phyloP scores from a whole-genome alignment of 1,140 invertebrate species.

The Chelonus insularis region DNA sequence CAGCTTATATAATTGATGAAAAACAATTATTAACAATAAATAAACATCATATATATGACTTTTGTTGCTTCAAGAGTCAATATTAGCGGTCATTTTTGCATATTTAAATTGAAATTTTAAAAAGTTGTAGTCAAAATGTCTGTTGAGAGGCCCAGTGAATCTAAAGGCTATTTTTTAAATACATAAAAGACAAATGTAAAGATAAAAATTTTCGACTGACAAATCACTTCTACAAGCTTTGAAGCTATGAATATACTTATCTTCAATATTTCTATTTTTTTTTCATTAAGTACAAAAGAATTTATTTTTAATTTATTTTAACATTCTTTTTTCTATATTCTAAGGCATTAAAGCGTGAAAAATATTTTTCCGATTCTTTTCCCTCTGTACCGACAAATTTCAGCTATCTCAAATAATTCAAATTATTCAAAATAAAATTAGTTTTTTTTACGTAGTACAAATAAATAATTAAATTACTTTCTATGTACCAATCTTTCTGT shows the following conservation, averaged over 20 bases:
- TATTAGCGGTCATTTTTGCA: too few relatives aligned
- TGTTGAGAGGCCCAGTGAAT: too few relatives aligned
- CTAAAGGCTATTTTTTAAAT: conserved; percentile 15
- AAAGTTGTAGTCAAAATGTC: conserved; percentile 17
- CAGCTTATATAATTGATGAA: too few relatives aligned
- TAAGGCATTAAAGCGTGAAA: conserved; percentile 37
- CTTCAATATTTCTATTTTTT: conserved; percentile 39
- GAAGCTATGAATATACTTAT: conserved; percentile 41
- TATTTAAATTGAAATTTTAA: conserved; percentile 10
- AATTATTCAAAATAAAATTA: conserved; percentile 7
- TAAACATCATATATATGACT: too few relatives aligned
- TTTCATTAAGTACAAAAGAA: conserved; percentile 55
- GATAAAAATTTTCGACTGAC: conserved; percentile 27
- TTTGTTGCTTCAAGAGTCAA: too few relatives aligned
- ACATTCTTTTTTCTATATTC: conserved; percentile 32
- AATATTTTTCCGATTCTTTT: conserved; percentile 30
- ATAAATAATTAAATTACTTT: too few relatives aligned
- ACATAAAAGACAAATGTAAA: conserved; percentile 26
- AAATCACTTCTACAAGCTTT: conserved; percentile 34
- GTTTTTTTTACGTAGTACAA: too few relatives aligned
- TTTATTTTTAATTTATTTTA: conserved; percentile 40
- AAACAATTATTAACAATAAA: too few relatives aligned
- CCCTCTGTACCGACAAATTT: conserved; percentile 7
- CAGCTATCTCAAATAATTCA: conserved; percentile 1
- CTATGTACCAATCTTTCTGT: too few relatives aligned